phyloP scores from a whole-genome alignment of 2,113 vertebrate genomes.

The Sialia sialis region DNA sequence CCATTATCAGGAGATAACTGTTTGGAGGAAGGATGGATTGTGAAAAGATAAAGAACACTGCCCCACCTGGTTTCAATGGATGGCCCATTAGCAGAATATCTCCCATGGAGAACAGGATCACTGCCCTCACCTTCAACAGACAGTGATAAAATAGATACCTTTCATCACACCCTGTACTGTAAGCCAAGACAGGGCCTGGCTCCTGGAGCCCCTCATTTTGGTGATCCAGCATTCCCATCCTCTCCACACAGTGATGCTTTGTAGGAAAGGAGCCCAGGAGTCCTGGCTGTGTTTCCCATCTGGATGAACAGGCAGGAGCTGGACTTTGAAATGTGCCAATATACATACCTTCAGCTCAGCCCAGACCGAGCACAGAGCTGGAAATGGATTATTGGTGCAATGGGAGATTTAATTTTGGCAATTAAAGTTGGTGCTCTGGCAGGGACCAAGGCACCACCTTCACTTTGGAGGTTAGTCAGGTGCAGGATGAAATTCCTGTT shows the following conservation, averaged over 20 bases:
- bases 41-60: too few species aligned
- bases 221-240: background rate
- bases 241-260: background rate
- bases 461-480: background rate
- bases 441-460: background rate
- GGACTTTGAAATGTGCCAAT: background rate
- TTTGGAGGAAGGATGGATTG: too few species aligned
- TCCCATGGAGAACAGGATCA: too few species aligned
- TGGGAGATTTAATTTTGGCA: background rate
- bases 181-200: too few species aligned
- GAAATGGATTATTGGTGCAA: background rate
- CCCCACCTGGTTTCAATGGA: too few species aligned
- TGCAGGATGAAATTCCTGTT: background rate
- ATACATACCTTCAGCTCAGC: background rate
- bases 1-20: too few species aligned
- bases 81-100: too few species aligned
- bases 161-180: too few species aligned
- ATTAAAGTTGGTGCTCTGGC: background rate
- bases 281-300: background rate
- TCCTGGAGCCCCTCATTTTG: background rate
- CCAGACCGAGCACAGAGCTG: background rate
- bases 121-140: too few species aligned
- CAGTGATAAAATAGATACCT: too few species aligned
- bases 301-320: background rate
- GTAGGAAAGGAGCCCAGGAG: background rate